phyloP scores from a whole-genome alignment of 2,888 invertebrate species.

The Neoscelio sp. region DNA sequence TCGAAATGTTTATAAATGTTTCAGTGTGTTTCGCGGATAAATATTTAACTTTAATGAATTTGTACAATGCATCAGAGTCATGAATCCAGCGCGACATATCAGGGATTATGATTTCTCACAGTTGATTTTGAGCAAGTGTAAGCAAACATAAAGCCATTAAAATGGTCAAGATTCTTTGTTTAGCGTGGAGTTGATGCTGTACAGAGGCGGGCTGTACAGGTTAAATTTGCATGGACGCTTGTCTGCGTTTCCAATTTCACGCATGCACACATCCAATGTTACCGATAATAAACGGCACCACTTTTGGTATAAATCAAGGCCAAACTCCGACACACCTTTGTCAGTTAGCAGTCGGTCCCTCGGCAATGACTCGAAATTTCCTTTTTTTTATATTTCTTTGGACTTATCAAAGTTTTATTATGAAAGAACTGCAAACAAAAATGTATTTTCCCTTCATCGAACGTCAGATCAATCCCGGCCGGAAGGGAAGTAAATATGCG shows the following conservation, averaged over 20 bases:
- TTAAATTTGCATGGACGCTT: conserved; percentile 81
- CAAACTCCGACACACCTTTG: conserved; percentile 57
- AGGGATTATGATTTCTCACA: conserved; percentile 1
- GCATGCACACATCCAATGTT: conserved; percentile 78
- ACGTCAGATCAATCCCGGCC: conserved; percentile 5
- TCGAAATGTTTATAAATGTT: too few relatives aligned
- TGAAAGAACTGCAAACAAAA: conserved; percentile 4
- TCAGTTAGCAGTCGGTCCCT: conserved; percentile 48
- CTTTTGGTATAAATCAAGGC: conserved; percentile 80
- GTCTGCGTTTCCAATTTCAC: conserved; percentile 82
- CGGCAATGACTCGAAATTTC: neutral
- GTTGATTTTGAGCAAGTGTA: neutral
- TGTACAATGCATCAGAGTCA: neutral
- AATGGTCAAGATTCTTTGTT: conserved; percentile 46
- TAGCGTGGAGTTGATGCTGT: conserved; percentile 66
- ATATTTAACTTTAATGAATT: conserved; percentile 2
- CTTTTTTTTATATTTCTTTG: neutral
- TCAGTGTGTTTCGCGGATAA: too few relatives aligned
- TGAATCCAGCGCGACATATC: neutral
- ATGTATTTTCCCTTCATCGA: neutral
- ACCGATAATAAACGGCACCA: conserved; percentile 77
- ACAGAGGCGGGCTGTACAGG: conserved; percentile 74
- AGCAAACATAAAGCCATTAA: neutral
- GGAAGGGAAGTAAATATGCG: conserved; percentile 6
- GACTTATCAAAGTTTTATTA: conserved; percentile 20